phyloP scores from a whole-genome alignment of 2,888 invertebrate genomes.

The Hypena proboscidalis region DNA sequence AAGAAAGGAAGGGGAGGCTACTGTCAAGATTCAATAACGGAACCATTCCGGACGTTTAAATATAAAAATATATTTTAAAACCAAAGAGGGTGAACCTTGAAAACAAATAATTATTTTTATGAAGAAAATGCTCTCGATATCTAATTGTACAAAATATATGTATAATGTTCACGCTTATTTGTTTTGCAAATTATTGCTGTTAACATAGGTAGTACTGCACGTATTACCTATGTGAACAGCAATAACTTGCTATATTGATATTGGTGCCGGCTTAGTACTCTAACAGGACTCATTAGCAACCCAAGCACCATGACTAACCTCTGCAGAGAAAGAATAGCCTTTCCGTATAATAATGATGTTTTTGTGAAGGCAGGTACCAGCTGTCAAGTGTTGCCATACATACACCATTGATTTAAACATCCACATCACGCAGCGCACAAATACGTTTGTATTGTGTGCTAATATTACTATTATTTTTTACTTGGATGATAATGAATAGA shows the following conservation, averaged over 20 bases:
- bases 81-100: too few relatives aligned
- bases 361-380: background rate
- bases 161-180: too few relatives aligned
- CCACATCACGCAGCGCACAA: slow-evolving; percentile 12
- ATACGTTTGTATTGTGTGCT: slow-evolving; percentile 10
- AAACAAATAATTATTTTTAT: too few relatives aligned
- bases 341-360: background rate
- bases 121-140: too few relatives aligned
- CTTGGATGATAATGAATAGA: background rate
- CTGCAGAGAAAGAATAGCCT: background rate
- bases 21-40: background rate
- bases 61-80: background rate
- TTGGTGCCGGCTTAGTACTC: too few relatives aligned
- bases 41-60: background rate
- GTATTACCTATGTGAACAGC: too few relatives aligned
- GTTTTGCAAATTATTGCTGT: too few relatives aligned
- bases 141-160: too few relatives aligned
- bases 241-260: too few relatives aligned
- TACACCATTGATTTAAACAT: slow-evolving; percentile 6
- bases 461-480: slow-evolving; percentile 2
- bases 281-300: too few relatives aligned
- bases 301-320: too few relatives aligned
- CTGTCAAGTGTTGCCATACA: slow-evolving; percentile 3
- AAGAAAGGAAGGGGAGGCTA: background rate
- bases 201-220: too few relatives aligned